Percentiles rank a stretch among this genome's conserved stretches.
Conservation (phyloP, 1,140 invertebrate species). For the Armadillidium nasatum region DNA sequence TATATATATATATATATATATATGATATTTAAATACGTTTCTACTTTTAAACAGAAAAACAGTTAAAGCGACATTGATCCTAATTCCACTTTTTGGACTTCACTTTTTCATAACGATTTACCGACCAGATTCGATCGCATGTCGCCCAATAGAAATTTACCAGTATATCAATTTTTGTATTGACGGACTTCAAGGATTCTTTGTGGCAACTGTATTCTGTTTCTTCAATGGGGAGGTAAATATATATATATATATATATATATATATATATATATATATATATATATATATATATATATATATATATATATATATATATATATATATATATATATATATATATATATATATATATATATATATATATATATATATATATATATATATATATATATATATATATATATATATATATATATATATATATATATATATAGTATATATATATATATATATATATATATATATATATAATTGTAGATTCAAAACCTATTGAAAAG, state of each 20-base stretch:
- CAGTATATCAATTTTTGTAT: constrained; percentile 50
- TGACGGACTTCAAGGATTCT: constrained; percentile 52
- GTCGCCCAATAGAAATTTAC: constrained; percentile 49
- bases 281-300: not conserved
- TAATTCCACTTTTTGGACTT: constrained; percentile 59
- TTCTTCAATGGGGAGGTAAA: constrained; percentile 56
- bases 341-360: too few relatives aligned
- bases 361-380: too few relatives aligned
- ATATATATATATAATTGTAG: too few relatives aligned
- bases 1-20: constrained; percentile 15
- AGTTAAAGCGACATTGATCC: constrained; percentile 57
- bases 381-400: too few relatives aligned
- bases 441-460: too few relatives aligned
- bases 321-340: too few relatives aligned
- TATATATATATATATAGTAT: too few relatives aligned
- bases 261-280: not conserved
- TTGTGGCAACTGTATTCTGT: constrained; percentile 55
- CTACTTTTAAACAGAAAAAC: constrained; percentile 52
- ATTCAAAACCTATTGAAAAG: too few relatives aligned
- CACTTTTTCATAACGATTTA: constrained; percentile 58
- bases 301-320: too few relatives aligned
- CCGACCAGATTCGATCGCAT: constrained; percentile 48
- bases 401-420: too few relatives aligned
- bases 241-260: not conserved
- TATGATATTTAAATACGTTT: not conserved